Evolutionary conservation across 2,113 vertebrate genomes (phyloP).

Genomic region (Hippotragus niger): DNA sequence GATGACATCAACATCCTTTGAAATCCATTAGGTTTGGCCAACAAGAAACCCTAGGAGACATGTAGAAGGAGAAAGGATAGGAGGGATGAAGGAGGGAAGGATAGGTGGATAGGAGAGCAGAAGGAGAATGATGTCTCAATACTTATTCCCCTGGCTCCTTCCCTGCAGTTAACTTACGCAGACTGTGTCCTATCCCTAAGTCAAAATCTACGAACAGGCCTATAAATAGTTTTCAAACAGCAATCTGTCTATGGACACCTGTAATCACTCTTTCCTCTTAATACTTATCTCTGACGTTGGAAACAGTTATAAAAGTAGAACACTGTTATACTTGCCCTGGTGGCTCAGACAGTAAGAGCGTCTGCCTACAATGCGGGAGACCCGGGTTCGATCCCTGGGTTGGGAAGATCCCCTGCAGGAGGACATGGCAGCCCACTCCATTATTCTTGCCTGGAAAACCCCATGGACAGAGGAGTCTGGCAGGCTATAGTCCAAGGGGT

Average conservation of each 20-base stretch:
- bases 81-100: fast-evolving
- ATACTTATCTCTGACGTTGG: neutral
- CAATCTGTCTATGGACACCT: neutral
- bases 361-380: too few species aligned
- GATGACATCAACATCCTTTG: neutral
- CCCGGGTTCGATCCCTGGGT: too few species aligned
- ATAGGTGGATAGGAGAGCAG: neutral
- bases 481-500: too few species aligned
- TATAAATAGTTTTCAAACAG: neutral
- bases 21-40: neutral
- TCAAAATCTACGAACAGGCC: neutral
- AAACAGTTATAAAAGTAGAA: neutral
- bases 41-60: neutral
- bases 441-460: neutral
- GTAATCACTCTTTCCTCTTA: neutral
- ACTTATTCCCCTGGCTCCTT: neutral
- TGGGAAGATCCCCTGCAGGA: too few species aligned
- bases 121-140: neutral
- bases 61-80: neutral
- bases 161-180: neutral
- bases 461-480: neutral
- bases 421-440: neutral
- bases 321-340: neutral
- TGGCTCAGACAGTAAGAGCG: too few species aligned
- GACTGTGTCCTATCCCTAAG: neutral